Conservation (phyloP, 2,113 vertebrate genomes). For the Sylvietta virens region DNA sequence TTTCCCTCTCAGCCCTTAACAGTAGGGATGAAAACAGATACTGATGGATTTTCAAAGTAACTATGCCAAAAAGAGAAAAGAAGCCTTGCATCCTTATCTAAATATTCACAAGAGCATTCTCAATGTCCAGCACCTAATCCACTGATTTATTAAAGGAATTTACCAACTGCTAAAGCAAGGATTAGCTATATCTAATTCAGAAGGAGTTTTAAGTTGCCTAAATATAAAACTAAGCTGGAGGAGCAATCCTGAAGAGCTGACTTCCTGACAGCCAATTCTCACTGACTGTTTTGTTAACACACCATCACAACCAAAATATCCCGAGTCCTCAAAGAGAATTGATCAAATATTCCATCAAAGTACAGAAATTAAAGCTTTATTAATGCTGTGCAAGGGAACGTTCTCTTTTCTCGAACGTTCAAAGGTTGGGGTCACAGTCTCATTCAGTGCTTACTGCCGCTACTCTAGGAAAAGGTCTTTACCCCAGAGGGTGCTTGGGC, state of each 20-base stretch:
- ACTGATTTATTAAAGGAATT: not conserved
- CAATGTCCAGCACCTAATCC: not conserved
- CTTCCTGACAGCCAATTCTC: not conserved
- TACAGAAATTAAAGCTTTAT: not conserved
- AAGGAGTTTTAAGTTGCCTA: not conserved
- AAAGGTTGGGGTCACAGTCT: not conserved
- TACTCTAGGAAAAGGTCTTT: not conserved
- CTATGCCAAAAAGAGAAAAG: not conserved
- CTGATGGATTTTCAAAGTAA: not conserved
- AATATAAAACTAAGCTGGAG: not conserved
- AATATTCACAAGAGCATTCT: not conserved
- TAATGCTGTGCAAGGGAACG: not conserved
- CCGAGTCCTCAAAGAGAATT: fast-evolving
- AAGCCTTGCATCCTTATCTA: not conserved
- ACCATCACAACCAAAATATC: not conserved
- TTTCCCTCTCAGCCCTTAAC: not conserved
- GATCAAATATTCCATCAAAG: not conserved
- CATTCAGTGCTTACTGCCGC: fast-evolving
- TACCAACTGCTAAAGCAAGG: not conserved
- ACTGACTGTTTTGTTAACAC: not conserved
- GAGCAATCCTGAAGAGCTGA: not conserved
- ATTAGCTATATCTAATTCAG: conserved; percentile 1
- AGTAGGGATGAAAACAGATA: not conserved
- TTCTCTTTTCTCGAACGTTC: not conserved
- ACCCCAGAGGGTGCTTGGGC: not conserved